Evolutionary conservation across 2,888 invertebrate genomes (phyloP), one percentile per base, ranked within the genome.

Genomic region (Tachina grossa): DNA sequence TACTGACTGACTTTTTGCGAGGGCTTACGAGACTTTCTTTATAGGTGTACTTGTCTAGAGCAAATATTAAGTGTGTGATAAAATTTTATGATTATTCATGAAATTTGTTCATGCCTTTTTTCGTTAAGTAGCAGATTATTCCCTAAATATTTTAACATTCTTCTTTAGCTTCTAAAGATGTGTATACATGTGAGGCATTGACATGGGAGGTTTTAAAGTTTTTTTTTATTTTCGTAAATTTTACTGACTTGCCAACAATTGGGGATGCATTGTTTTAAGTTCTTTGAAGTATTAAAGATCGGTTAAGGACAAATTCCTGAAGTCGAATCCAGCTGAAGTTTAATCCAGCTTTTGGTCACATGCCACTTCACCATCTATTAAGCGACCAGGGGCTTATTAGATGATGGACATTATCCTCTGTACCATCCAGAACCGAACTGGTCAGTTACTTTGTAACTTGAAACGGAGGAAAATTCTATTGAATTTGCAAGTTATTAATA

Each of bases 81-180:
- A 90, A 90, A 91, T 90, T 90, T 90, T 88, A 90, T 89, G 87
- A 76, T 87, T 87, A 76, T 88, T 78, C 89, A 90, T 90, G 89
- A 90, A 90, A 90, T 90, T 89, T 89, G 85, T 88, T 89, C 39
- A 88, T 87, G 89, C 85, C 51, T 53, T 49, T 13, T 16, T 31
- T 53, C 13, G 47, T 13, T 14, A 31, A 22, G 14, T n/a, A 45
- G 16, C 41, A 61, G 13, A n/a, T 16, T 39, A 14, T 9, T 14
- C 11, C 19, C 39, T 39, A 57, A 1, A n/a, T 31, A 9, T 14
- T 49, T n/a, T 9, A n/a, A 53, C 4, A n/a, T 43, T 16, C 10
- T 57, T 45, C 31, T 5, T 6, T 43, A 14, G 10, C 2, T 31
- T 22, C 14, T 47, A n/a, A 22, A 16, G 43, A 16, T 31, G 4